Evolutionary conservation across 2,888 invertebrate genomes (phyloP).

Genomic region (Lasioglossum leucozonium): DNA sequence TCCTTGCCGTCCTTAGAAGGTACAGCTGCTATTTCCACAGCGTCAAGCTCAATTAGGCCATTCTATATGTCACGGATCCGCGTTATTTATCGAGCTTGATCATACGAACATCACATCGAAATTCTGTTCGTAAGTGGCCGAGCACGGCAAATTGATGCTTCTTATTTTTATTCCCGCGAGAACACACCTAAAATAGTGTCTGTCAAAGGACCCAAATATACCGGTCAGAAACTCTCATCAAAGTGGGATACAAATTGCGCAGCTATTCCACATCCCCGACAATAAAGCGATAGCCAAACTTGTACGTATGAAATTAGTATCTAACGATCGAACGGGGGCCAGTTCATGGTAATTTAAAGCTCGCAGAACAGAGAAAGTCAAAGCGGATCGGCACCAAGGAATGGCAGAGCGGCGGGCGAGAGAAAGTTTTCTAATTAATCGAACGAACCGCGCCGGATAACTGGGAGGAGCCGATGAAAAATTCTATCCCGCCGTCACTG

Average conservation of each 20-base stretch:
- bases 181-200: neutral
- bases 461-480: constrained; percentile 58
- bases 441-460: constrained; percentile 47
- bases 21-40: constrained; percentile 3
- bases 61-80: neutral
- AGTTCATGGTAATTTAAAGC: constrained; percentile 63
- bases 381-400: constrained; percentile 41
- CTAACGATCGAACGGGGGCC: neutral
- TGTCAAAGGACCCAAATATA: neutral
- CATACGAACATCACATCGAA: neutral
- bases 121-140: neutral
- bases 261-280: neutral
- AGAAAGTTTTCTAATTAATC: constrained; percentile 72
- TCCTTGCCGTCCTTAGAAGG: constrained; percentile 25
- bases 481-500: constrained; percentile 52
- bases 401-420: neutral
- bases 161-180: neutral
- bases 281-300: neutral
- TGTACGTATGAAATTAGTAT: constrained; percentile 7
- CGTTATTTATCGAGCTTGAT: neutral
- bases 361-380: constrained; percentile 37
- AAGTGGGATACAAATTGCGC: neutral
- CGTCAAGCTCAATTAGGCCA: constrained; percentile 10
- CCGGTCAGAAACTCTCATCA: neutral
- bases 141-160: neutral